These are phyloP conservation scores for Cosmorhoe ocellata DNA, from an alignment of 2,888 invertebrate genomes.

Conservation along the genomic window DNA sequence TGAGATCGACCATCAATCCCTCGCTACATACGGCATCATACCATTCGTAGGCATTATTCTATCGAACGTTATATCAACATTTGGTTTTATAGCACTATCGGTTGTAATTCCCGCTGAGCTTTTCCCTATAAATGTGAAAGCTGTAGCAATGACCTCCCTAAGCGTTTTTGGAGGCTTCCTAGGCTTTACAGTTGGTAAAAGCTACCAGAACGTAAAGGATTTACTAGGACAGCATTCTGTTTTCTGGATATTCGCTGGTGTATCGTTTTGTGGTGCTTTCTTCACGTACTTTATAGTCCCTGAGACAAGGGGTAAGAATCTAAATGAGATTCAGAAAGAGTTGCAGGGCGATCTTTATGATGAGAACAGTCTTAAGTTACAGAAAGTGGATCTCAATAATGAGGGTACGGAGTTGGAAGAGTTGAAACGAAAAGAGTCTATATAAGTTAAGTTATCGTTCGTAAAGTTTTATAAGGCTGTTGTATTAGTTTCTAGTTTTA, in stretches of 20 bases:
- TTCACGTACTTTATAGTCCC: conserved; percentile 68
- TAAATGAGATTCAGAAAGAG: conserved; percentile 74
- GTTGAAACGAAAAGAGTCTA: conserved; percentile 25
- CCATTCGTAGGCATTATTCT: conserved; percentile 60
- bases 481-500: too few relatives aligned
- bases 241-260: conserved; percentile 68
- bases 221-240: conserved; percentile 61
- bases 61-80: conserved; percentile 46
- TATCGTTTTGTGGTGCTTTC: conserved; percentile 63
- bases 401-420: conserved; percentile 32
- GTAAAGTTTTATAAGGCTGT: too few relatives aligned
- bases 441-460: background rate
- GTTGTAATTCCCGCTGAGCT: conserved; percentile 75
- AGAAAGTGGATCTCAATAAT: conserved; percentile 8
- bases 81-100: conserved; percentile 70
- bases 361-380: conserved; percentile 3
- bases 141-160: conserved; percentile 69
- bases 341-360: conserved; percentile 52
- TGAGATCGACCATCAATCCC: conserved; percentile 16
- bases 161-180: conserved; percentile 66
- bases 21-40: conserved; percentile 42
- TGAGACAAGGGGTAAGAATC: conserved; percentile 78
- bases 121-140: conserved; percentile 78
- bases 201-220: conserved; percentile 70
- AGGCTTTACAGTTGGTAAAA: conserved; percentile 67